These are phyloP conservation scores for Ganaspis brasiliensis DNA, from an alignment of 2,888 invertebrate species.

Conservation along the genomic window DNA sequence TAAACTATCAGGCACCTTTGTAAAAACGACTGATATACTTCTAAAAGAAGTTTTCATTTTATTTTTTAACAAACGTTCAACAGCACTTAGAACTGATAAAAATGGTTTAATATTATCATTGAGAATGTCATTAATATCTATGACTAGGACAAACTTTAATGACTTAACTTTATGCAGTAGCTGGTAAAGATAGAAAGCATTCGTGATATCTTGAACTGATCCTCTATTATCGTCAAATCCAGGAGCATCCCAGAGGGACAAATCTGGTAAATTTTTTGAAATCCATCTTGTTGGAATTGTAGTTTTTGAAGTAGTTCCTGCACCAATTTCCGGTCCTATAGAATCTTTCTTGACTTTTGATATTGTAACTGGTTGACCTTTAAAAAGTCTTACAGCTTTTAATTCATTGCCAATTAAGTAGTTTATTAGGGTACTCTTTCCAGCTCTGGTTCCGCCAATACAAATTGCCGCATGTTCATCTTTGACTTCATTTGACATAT, in stretches of 20 bases:
- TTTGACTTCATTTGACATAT: not conserved
- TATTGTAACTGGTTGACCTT: not conserved
- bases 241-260: not conserved
- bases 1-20: not conserved
- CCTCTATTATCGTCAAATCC: not conserved
- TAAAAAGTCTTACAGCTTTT: not conserved
- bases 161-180: too few species aligned
- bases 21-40: not conserved
- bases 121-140: too few species aligned
- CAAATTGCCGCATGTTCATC: slow-evolving; percentile 1
- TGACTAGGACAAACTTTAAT: not conserved
- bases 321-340: not conserved
- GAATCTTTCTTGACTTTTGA: not conserved
- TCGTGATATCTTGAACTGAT: not conserved
- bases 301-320: not conserved
- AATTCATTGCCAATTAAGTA: too few species aligned
- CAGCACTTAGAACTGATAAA: not conserved
- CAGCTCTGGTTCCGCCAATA: not conserved
- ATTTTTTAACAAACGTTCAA: not conserved
- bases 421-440: not conserved
- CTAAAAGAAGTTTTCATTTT: not conserved
- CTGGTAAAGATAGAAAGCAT: too few species aligned
- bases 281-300: too few species aligned
- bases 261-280: not conserved
- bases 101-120: too few species aligned